A percentile compares a stretch with the other conserved stretches of the same genome.
phyloP scores from a whole-genome alignment of 1,140 invertebrate species.

The Augochlora pura region DNA sequence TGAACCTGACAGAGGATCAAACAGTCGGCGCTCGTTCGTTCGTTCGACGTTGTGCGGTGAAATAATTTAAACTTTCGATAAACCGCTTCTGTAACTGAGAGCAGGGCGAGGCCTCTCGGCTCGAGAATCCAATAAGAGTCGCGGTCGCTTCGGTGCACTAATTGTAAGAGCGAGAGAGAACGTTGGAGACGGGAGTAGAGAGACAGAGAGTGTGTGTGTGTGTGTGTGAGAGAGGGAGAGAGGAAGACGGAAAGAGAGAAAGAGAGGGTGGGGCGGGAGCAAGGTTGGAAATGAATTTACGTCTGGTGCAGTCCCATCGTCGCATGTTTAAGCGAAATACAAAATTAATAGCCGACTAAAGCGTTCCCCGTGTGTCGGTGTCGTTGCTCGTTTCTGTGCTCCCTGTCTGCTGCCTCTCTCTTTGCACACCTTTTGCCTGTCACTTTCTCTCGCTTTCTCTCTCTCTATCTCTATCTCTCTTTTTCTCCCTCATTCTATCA shows the following conservation, averaged over 20 bases:
- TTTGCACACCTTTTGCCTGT: neutral
- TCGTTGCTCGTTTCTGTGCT: slow-evolving; percentile 12
- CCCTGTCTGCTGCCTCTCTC: slow-evolving; percentile 11
- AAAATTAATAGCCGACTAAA: slow-evolving; percentile 62
- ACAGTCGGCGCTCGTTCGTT: neutral
- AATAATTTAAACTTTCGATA: slow-evolving; percentile 67
- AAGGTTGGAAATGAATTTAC: slow-evolving; percentile 62
- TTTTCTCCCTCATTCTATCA: neutral
- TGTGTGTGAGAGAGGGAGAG: too few species aligned
- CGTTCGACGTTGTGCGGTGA: slow-evolving; percentile 37
- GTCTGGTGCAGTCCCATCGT: slow-evolving; percentile 59
- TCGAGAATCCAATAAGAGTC: slow-evolving; percentile 61
- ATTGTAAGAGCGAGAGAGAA: too few species aligned
- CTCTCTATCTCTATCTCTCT: too few species aligned
- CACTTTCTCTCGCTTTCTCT: too few species aligned
- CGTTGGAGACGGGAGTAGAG: too few species aligned
- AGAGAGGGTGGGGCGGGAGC: neutral
- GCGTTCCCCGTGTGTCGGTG: slow-evolving; percentile 19
- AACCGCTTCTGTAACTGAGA: slow-evolving; percentile 61
- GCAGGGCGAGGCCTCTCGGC: slow-evolving; percentile 39
- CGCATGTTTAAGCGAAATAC: slow-evolving; percentile 63
- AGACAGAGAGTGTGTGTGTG: too few species aligned
- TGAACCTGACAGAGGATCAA: slow-evolving; percentile 16
- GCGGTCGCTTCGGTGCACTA: slow-evolving; percentile 41
- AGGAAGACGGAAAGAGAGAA: too few species aligned